Evolutionary conservation across 2,113 vertebrate genomes (phyloP), one percentile per base, ranked within the genome.

Genomic region (Phylloscopus trochilus): DNA sequence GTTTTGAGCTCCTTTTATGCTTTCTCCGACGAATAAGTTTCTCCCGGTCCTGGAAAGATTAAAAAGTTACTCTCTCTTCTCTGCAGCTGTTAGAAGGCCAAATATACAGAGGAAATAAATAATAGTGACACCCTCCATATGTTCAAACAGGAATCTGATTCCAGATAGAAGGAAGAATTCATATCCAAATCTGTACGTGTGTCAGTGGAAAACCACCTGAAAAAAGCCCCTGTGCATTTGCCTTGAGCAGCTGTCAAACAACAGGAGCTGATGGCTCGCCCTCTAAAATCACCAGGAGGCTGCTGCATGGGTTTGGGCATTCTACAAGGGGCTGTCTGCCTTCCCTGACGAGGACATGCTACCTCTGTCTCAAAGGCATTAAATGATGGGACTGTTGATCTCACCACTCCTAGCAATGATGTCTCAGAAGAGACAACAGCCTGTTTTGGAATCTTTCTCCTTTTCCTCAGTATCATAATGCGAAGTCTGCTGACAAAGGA

Each of bases 1-100:
- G 99, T 92, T 99, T 99, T 39, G 99, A 99, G 95, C 98, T 99
- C 98, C 99, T 98, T 98, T 99, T 99, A 98, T 99, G 99, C 64
- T 98, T 99, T 97, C 99, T 99, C 96, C 99, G 99, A 49, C 99
- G 98, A 82, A 99, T 98, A 3, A 99, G 98, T 93, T 99, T 99
- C 97, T 99, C 99, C 95, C 99, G 97, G 82, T 99, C 99, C 99
- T 99, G 91, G 22, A 97, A 97, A 97, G 59, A 95, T 27, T 23
- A 52, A 95, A 27, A 83, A 74, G n/a, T 94, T 69, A 91, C 8
- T 47, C 51, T 76, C 43, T 51, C 39, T 77, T 28, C 37, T 83
- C 18, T 72, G 37, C 64, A 94, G 41, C 18, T 67, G 28, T 53
- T 53, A 80, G 28, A 77, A 28, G 11, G 31, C 12, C 55, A 93